Evolutionary conservation across 1,140 invertebrate species (phyloP).

Genomic region (Drosophila littoralis): DNA sequence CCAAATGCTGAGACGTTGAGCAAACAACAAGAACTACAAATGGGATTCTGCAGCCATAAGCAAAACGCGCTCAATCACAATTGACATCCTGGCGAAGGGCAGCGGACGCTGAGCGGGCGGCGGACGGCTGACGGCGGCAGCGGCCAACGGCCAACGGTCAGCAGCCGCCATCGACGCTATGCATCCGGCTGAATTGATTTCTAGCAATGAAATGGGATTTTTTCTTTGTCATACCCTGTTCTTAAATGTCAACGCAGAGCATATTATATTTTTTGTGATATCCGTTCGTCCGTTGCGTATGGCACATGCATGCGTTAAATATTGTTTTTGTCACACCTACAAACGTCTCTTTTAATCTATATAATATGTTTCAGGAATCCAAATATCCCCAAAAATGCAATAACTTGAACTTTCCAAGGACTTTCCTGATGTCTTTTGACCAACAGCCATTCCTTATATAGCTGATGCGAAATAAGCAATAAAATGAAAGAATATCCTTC

Average conservation of each 20-base stretch:
- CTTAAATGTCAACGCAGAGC: not conserved
- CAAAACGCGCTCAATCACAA: conserved; percentile 60
- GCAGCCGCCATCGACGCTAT: conserved; percentile 44
- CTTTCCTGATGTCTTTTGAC: too few species aligned
- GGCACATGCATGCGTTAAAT: too few species aligned
- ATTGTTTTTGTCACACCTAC: too few species aligned
- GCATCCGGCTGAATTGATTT: conserved; percentile 80
- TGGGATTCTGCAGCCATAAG: conserved; percentile 71
- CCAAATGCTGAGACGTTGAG: conserved; percentile 53
- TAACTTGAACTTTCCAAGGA: too few species aligned
- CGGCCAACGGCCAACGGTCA: conserved; percentile 42
- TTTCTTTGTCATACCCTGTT: conserved; percentile 13
- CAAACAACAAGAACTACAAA: conserved; percentile 34
- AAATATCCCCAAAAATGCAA: too few species aligned
- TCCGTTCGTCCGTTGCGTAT: too few species aligned
- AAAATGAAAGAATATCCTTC: too few species aligned
- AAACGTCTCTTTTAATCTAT: too few species aligned
- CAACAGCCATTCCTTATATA: too few species aligned
- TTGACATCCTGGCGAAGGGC: conserved; percentile 57
- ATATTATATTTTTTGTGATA: not conserved
- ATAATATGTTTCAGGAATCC: too few species aligned
- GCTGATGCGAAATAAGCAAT: too few species aligned
- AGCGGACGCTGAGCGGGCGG: conserved; percentile 2
- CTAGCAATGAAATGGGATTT: conserved; percentile 20
- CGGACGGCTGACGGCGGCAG: not conserved